Evolutionary conservation across 2,797 vertebrate species (phyloP), one percentile per base, ranked within the genome.

Genomic region (Pogoniulus pusillus): DNA sequence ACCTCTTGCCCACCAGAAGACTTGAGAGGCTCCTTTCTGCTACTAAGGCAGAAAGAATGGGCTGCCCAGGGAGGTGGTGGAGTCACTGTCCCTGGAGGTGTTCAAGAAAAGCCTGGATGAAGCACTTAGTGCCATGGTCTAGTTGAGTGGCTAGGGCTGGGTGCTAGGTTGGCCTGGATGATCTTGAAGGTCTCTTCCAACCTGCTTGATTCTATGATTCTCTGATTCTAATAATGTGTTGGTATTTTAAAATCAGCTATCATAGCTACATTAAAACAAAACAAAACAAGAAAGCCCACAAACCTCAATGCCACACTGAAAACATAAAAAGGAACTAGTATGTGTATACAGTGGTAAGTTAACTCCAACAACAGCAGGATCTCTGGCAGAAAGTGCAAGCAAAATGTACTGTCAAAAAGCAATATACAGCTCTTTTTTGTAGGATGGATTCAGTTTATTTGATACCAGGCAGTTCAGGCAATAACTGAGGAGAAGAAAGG

Each of bases 401-500:
- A 80, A 77, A 92, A 78, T 18, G 4, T 45, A 45, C 22, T 54
- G 19, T 35, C 5, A 1, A 74, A 87, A 93, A 77, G 14, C 23
- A 86, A 80, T 68, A 69, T 55, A 2, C 27, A 86, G 11, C 1
- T 9, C 37, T 78, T 92, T 76, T 43, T 49, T 49, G n/a, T 37
- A 58, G 72, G 58, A 71, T 87, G 51, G 35, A 86, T 91, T 91
- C 76, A 63, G 34, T n/a, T 91, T 73, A 23, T 94, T 83, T 75
- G 74, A 32, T 76, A 70, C 14, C n/a, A 58, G 45, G 24, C 27
- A 86, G 29, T 34, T 86, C 73, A 83, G 53, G 49, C 90, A 93
- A 71, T 58, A 76, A 63, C 53, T 26, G 29, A 89, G 45, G 26
- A 83, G 41, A 41, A 82, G 47, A 89, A 90, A 82, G 11, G 81